phyloP scores from a whole-genome alignment of 2,888 invertebrate species.

The Pammene fasciana region DNA sequence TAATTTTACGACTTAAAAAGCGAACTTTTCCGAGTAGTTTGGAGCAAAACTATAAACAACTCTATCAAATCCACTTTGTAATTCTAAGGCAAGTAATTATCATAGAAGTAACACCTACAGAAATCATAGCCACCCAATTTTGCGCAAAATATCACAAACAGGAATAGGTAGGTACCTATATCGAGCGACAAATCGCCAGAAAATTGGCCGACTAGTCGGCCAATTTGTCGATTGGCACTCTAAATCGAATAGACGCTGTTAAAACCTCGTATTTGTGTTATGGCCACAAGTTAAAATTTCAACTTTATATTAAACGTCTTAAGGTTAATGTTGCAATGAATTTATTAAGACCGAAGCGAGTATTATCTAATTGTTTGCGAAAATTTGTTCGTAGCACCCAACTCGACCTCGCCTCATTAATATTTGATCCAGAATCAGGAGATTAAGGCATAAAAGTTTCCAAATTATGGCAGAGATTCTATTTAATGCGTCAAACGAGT shows the following conservation, averaged over 20 bases:
- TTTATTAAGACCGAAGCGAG: neutral
- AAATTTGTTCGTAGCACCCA: constrained; percentile 21
- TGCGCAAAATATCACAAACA: constrained; percentile 38
- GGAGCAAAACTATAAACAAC: too few relatives aligned
- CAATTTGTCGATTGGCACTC: constrained; percentile 29
- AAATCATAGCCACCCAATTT: constrained; percentile 8
- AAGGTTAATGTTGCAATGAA: neutral
- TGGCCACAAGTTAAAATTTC: neutral
- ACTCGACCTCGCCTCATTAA: constrained; percentile 48
- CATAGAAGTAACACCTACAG: neutral
- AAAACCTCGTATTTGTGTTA: constrained; percentile 3
- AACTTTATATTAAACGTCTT: neutral
- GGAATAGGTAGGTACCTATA: too few relatives aligned
- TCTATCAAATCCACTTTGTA: too few relatives aligned
- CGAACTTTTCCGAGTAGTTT: too few relatives aligned
- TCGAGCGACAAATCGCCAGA: neutral
- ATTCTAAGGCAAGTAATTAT: too few relatives aligned
- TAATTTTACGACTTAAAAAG: too few relatives aligned
- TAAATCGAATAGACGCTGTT: constrained; percentile 7
- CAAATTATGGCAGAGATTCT: constrained; percentile 54
- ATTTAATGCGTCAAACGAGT: constrained; percentile 38
- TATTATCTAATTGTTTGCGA: neutral
- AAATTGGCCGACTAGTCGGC: constrained; percentile 35
- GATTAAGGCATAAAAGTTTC: constrained; percentile 55
- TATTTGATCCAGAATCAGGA: constrained; percentile 56